Base-by-base conservation (phyloP, 2,888 invertebrate genomes). In the Catotricha subobsoleta region DNA sequence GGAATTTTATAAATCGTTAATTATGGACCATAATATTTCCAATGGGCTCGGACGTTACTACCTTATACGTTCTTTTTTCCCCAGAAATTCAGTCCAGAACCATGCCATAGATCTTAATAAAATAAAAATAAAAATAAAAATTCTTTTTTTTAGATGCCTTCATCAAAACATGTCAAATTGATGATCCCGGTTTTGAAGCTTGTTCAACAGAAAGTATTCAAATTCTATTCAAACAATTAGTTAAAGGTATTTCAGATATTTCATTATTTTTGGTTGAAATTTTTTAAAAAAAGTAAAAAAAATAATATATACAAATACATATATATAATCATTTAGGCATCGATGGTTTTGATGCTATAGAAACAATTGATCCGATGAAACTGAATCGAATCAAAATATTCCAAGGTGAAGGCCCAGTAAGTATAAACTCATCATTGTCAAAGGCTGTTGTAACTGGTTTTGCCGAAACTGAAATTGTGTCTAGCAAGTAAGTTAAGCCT, bases 171-270 rank as follows among this genome's bases (percentile, higher is more conserved):
- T 79, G 79, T 51, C 59, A 65, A 45, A 71, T 71, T 53, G 69
- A 70, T 50, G 69, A 74, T 49, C 71, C 74, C 3, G 66, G 66
- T 39, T 78, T 79, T 49, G 67, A 71, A 27, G 71, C 74, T 45
- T 80, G 79, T 52, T 78, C 77, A 1, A 70, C 69, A 2, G 59
- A 66, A 43, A 71, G 75, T 7, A 77, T 80, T 3, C 79, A 79
- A 56, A 65, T 66, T 44, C 52, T 80, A n/a, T 79, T 80, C 53
- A 63, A 71, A 51, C 69, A 71, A 46, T 60, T 72, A 48, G 64
- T 70, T 45, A 66, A 67, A 62, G 69, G 68, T 67, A 53, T 62
- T 50, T 46, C 55, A 57, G 33, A 16, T 40, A 28, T 44, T 40
- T 47, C 45, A 45, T 27, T 45, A 40, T 46, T 46, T 47, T 49